phyloP scores from a whole-genome alignment of 2,888 invertebrate species.

The Nomada lathburiana region DNA sequence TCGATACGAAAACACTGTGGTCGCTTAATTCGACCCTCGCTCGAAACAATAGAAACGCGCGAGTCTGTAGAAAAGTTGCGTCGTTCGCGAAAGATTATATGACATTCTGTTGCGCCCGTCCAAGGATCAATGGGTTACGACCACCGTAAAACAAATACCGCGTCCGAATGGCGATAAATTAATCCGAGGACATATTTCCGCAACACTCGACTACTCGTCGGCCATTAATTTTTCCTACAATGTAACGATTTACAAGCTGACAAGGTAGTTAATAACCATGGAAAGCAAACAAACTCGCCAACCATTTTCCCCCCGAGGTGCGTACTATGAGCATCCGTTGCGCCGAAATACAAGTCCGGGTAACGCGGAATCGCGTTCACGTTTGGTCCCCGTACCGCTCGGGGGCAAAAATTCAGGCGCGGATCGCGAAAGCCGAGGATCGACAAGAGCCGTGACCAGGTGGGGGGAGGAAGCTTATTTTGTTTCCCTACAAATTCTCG shows the following conservation, averaged over 20 bases:
- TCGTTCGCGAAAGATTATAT: neutral
- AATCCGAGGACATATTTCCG: conserved; percentile 2
- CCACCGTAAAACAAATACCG: neutral
- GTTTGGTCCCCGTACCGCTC: too few relatives aligned
- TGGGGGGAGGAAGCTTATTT: conserved; percentile 45
- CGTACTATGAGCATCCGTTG: too few relatives aligned
- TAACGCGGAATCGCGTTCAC: too few relatives aligned
- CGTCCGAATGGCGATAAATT: neutral
- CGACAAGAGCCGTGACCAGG: neutral
- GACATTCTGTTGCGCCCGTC: neutral
- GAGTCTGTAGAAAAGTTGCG: too few relatives aligned
- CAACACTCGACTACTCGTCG: neutral
- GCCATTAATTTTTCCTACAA: neutral
- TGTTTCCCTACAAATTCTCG: conserved; percentile 45
- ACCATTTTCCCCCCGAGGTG: too few relatives aligned
- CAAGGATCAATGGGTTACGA: conserved; percentile 1
- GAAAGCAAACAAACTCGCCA: neutral
- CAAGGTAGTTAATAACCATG: neutral
- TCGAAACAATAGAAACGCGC: too few relatives aligned
- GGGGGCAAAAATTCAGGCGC: too few relatives aligned
- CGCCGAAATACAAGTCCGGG: too few relatives aligned
- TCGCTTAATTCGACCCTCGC: neutral
- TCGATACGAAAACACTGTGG: neutral
- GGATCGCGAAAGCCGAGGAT: neutral
- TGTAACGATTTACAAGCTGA: conserved; percentile 10